These are phyloP conservation scores for Leucozona laternaria DNA, from an alignment of 2,888 invertebrate genomes.

Conservation along the genomic window DNA sequence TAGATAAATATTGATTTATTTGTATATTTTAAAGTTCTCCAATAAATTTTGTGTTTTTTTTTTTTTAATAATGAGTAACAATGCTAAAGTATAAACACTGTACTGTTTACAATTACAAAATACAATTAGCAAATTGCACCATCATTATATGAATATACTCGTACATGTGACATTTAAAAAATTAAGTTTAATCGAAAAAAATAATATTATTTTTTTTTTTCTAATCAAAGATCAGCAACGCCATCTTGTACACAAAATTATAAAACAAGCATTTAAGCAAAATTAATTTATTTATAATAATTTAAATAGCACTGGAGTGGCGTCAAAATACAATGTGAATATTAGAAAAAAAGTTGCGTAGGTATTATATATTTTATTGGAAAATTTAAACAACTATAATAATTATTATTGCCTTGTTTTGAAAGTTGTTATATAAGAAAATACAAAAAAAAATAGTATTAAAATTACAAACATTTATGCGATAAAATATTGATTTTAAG, in stretches of 20 bases:
- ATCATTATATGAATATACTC: conserved; percentile 20
- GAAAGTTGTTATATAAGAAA: not conserved
- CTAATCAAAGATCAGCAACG: conserved; percentile 32
- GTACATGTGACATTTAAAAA: conserved; percentile 19
- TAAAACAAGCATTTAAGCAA: conserved; percentile 29
- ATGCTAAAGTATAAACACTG: conserved; percentile 24
- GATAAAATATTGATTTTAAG: conserved; percentile 17
- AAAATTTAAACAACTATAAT: conserved; percentile 35
- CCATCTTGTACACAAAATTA: conserved; percentile 24
- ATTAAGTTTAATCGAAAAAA: conserved; percentile 2
- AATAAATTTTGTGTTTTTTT: conserved; percentile 19
- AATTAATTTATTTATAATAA: conserved; percentile 4
- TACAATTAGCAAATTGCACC: conserved; percentile 20
- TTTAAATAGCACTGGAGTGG: conserved; percentile 15
- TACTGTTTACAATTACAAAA: conserved; percentile 1
- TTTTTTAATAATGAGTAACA: conserved; percentile 1
- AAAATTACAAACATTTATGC: conserved; percentile 44
- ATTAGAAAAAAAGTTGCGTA: conserved; percentile 20
- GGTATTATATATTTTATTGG: conserved; percentile 27
- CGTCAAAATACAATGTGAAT: conserved; percentile 36
- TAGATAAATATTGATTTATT: not conserved
- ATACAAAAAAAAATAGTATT: conserved; percentile 8
- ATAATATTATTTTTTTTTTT: not conserved
- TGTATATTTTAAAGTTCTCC: conserved; percentile 40
- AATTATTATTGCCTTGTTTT: conserved; percentile 34